These are phyloP conservation scores for Eidolon helvum DNA, from an alignment of 2,113 vertebrate genomes.

Conservation along the genomic window DNA sequence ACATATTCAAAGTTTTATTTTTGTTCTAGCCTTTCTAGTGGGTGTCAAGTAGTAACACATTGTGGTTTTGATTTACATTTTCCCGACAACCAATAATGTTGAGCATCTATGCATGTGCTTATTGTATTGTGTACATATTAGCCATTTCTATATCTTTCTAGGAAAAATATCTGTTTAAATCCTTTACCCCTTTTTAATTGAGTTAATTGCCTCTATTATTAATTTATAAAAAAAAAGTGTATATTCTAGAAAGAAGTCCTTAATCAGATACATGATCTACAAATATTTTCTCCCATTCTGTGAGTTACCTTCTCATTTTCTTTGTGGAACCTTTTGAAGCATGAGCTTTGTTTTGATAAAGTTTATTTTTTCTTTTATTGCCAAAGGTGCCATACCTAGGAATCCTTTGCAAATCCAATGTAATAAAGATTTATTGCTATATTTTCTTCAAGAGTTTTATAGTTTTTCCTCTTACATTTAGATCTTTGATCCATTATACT, in stretches of 20 bases:
- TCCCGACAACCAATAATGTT: neutral
- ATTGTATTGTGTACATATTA: neutral
- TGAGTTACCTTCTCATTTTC: neutral
- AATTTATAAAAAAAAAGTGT: neutral
- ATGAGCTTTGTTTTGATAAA: neutral
- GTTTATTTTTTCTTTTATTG: neutral
- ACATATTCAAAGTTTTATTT: constrained; percentile 15
- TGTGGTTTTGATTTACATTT: constrained; percentile 23
- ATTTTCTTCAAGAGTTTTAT: neutral
- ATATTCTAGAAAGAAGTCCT: neutral
- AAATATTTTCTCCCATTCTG: neutral
- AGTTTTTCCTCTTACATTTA: neutral
- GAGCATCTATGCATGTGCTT: neutral
- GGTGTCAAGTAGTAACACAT: neutral
- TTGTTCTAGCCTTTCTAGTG: neutral
- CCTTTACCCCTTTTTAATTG: neutral
- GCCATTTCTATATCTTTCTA: neutral
- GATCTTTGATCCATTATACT: neutral
- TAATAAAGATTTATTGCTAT: neutral
- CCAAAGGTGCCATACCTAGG: neutral
- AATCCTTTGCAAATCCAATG: neutral
- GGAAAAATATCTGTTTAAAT: neutral
- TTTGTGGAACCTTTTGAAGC: neutral
- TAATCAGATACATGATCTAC: neutral
- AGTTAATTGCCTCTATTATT: neutral